Conservation (phyloP, 2,797 vertebrate species). For the Acrossocheilus fasciatus region DNA sequence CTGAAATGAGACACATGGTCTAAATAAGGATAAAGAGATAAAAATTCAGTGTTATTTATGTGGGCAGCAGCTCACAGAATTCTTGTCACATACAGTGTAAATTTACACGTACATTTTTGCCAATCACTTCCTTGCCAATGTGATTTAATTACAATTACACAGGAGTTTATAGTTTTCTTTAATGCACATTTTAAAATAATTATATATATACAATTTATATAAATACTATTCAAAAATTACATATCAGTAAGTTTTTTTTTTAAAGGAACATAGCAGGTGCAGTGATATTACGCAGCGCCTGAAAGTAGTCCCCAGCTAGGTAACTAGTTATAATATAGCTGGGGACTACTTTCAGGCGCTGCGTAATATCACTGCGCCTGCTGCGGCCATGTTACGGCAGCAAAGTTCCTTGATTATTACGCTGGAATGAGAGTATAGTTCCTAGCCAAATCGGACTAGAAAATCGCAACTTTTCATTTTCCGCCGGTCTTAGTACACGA, state of each 20-base stretch:
- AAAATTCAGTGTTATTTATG: slow-evolving; percentile 23
- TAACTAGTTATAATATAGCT: too few species aligned
- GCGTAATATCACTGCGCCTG: too few species aligned
- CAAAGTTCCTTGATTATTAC: too few species aligned
- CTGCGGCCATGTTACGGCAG: too few species aligned
- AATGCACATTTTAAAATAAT: background rate
- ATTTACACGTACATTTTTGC: slow-evolving; percentile 10
- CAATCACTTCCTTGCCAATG: background rate
- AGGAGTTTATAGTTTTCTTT: background rate
- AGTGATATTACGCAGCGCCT: too few species aligned
- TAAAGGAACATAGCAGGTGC: too few species aligned
- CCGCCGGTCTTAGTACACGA: too few species aligned
- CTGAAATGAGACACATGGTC: slow-evolving; percentile 3
- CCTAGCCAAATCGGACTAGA: too few species aligned
- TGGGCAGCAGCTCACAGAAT: slow-evolving; percentile 28
- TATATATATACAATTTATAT: background rate
- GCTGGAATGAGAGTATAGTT: too few species aligned
- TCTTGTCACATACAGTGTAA: slow-evolving; percentile 22
- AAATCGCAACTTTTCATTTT: too few species aligned
- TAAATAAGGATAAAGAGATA: slow-evolving; percentile 29
- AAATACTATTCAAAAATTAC: background rate
- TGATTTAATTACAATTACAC: background rate
- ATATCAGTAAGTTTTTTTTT: background rate
- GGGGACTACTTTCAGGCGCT: too few species aligned
- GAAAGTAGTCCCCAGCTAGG: too few species aligned